Evolutionary conservation across 2,888 invertebrate genomes (phyloP), one percentile per base, ranked within the genome.

Genomic region (Nephrotoma flavescens): DNA sequence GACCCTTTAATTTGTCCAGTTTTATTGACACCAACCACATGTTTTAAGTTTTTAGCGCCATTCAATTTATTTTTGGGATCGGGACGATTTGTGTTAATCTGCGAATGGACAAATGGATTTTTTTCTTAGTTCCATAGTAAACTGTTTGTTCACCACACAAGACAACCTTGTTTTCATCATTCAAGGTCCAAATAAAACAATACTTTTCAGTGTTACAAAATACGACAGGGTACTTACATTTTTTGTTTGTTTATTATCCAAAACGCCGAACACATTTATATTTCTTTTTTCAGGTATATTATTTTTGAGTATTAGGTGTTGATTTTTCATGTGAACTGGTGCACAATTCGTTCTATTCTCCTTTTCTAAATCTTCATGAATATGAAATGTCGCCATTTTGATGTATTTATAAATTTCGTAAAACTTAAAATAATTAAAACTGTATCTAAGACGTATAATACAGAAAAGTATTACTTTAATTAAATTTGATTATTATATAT

Each of bases 311-410:
- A 84, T 42, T 42, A 42, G 5, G 42, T 44, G 31, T 45, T 86
- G 86, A 45, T 47, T 86, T 19, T 44, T 45, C 31, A 45, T 86
- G 11, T 31, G 45, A 86, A n/a, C 19, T 45, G 45, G 19, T 47
- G 86, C 41, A 45, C 11, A 31, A 12, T 19, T 31, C 41, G 45
- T 47, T 15, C 47, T 19, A 89, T 94, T 92, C 87, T 92, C 92
- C 92, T 96, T 96, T 92, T 96, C 96, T 91, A 95, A 94, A 92
- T 96, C 96, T 91, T 95, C 94, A 91, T 95, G 95, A 90, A 96
- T 95, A 92, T 94, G 93, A 91, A 96, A 95, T 89, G 94, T 93
- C 91, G 95, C 95, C 96, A 96, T 96, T 92, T 88, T 89, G 88
- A 91, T 19, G 44, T 12, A 47, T 47, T 31, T 31, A 31, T 31